Conservation (phyloP, 2,797 vertebrate species). For the Oreochromis mossambicus region DNA sequence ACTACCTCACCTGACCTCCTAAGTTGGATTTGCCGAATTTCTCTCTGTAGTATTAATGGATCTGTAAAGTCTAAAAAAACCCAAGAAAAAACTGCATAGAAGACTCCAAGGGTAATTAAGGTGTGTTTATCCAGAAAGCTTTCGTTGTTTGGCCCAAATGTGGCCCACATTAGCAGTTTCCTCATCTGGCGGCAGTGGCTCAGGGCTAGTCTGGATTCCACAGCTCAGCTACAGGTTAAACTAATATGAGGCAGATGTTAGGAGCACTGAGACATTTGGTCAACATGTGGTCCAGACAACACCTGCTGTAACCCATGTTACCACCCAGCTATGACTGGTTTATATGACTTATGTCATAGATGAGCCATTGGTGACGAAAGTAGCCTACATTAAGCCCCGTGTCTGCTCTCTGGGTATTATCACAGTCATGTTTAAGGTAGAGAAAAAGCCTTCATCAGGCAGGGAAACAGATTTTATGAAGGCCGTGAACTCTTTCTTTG, state of each 20-base stretch:
- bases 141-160: neutral
- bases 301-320: fast-evolving
- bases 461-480: neutral
- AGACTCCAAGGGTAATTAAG: neutral
- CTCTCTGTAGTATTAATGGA: neutral
- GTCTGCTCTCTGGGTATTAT: neutral
- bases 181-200: neutral
- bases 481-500: fast-evolving
- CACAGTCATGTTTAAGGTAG: neutral
- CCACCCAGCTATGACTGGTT: neutral
- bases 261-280: neutral
- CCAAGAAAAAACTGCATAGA: neutral
- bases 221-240: neutral
- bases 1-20: fast-evolving
- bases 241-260: neutral
- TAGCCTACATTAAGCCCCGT: neutral
- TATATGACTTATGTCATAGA: fast-evolving
- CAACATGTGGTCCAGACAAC: neutral
- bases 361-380: fast-evolving
- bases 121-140: fast-evolving
- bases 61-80: neutral
- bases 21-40: neutral
- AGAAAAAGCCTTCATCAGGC: neutral
- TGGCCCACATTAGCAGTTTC: neutral
- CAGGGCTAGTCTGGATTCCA: neutral